Evolutionary conservation across 2,797 vertebrate genomes (phyloP).

Genomic region (Mus caroli): DNA sequence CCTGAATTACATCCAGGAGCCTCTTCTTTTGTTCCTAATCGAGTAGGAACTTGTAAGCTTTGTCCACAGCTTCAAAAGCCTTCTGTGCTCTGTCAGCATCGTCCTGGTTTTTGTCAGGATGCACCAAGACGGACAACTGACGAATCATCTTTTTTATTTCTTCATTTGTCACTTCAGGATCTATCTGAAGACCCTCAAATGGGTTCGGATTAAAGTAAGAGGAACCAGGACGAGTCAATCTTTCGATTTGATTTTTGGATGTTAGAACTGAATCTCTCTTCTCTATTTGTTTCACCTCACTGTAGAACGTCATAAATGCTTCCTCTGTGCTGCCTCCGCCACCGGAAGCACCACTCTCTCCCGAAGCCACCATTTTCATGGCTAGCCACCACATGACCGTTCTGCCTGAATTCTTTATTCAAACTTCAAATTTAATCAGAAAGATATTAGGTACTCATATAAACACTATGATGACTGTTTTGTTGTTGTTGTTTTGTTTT

Average conservation of each 20-base stretch:
- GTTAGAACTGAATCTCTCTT: no score
- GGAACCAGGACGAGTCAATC: no score
- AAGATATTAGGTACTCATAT: neutral
- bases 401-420: neutral
- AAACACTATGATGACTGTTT: neutral
- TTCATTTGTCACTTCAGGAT: slow-evolving; percentile 97
- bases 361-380: slow-evolving; percentile 93
- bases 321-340: slow-evolving; percentile 87
- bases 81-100: slow-evolving; percentile 96
- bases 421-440: neutral
- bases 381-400: slow-evolving; percentile 80
- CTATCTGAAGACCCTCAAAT: slow-evolving; percentile 96
- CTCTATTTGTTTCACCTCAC: slow-evolving; percentile 90
- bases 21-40: no score
- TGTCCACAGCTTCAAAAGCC: slow-evolving; percentile 93
- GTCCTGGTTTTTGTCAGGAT: slow-evolving; percentile 99
- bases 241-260: no score
- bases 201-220: no score
- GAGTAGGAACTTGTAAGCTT: no score
- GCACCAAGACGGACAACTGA: slow-evolving; percentile 98
- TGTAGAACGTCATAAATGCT: slow-evolving; percentile 93
- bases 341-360: slow-evolving; percentile 88
- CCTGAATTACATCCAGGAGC: no score
- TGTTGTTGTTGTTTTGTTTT: neutral
- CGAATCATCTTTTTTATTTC: slow-evolving; percentile 99